Conservation (phyloP, 2,797 vertebrate genomes). For the Crenuchus spilurus region DNA sequence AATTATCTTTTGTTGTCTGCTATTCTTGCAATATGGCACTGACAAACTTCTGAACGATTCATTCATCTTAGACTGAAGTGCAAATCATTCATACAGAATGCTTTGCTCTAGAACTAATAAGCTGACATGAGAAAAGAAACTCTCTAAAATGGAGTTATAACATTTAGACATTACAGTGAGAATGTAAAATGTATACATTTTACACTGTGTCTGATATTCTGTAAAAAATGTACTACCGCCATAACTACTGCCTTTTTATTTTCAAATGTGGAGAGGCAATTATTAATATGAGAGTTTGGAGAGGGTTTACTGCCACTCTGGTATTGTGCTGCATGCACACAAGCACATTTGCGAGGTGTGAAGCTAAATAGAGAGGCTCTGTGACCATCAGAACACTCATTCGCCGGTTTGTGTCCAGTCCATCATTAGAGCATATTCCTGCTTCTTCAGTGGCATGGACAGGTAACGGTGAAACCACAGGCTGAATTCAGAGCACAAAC, state of each 20-base stretch:
- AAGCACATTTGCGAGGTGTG: conserved; percentile 34
- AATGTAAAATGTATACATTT: too few relatives aligned
- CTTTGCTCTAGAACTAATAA: too few relatives aligned
- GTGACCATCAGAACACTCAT: conserved; percentile 41
- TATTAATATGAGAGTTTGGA: conserved; percentile 43
- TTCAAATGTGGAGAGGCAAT: conserved; percentile 36
- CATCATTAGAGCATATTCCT: conserved; percentile 5
- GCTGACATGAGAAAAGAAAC: too few relatives aligned
- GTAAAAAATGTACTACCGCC: conserved; percentile 10
- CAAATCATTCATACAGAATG: not conserved
- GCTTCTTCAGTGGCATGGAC: conserved; percentile 21
- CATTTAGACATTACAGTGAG: too few relatives aligned
- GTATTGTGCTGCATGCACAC: conserved; percentile 35
- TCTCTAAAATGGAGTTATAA: too few relatives aligned
- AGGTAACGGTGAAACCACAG: conserved; percentile 13
- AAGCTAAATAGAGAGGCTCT: conserved; percentile 34
- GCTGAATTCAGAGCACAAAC: conserved; percentile 19
- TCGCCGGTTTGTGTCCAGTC: conserved; percentile 26
- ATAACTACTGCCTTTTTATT: conserved; percentile 14
- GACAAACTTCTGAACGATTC: not conserved
- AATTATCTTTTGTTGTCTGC: not conserved
- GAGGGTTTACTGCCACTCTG: conserved; percentile 41
- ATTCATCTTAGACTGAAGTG: not conserved
- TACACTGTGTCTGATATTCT: not conserved
- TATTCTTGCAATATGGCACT: not conserved